These are phyloP conservation scores for Kuschelorhynchus macadamiae DNA, from an alignment of 2,888 invertebrate species.

Conservation along the genomic window DNA sequence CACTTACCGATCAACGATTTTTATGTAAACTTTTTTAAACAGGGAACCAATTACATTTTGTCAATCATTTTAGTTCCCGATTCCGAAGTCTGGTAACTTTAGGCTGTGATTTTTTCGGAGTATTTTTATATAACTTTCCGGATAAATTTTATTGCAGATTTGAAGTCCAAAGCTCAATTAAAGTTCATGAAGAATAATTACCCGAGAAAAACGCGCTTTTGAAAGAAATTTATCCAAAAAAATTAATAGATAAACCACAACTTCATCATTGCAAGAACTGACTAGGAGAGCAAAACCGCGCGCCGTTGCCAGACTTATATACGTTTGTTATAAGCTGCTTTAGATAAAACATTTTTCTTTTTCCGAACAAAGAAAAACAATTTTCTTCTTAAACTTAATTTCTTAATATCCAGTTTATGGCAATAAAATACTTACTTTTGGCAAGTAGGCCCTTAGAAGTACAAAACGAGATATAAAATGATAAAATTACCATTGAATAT, in stretches of 20 bases:
- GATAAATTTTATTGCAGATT: conserved; percentile 15
- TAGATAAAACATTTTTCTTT: not conserved
- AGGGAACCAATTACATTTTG: conserved; percentile 51
- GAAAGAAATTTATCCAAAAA: conserved; percentile 41
- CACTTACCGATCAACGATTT: conserved; percentile 33
- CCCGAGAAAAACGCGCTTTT: conserved; percentile 23
- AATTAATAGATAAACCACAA: conserved; percentile 47
- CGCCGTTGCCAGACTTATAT: conserved; percentile 15
- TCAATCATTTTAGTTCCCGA: conserved; percentile 51
- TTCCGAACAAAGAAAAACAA: conserved; percentile 29
- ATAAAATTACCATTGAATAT: no score
- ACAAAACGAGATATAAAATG: no score
- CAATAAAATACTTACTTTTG: no score
- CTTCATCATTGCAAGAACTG: conserved; percentile 51
- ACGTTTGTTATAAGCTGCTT: not conserved
- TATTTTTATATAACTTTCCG: conserved; percentile 13
- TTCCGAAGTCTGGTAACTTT: conserved; percentile 48
- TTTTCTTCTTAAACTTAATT: not conserved
- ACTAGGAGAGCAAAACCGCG: conserved; percentile 17
- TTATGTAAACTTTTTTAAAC: conserved; percentile 48
- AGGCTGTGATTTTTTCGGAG: conserved; percentile 41
- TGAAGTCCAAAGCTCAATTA: not conserved
- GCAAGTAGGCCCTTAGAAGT: no score
- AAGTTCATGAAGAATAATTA: conserved; percentile 9
- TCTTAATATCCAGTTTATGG: no score